phyloP scores from a whole-genome alignment of 2,797 vertebrate species.

The Syndactyla subalaris region DNA sequence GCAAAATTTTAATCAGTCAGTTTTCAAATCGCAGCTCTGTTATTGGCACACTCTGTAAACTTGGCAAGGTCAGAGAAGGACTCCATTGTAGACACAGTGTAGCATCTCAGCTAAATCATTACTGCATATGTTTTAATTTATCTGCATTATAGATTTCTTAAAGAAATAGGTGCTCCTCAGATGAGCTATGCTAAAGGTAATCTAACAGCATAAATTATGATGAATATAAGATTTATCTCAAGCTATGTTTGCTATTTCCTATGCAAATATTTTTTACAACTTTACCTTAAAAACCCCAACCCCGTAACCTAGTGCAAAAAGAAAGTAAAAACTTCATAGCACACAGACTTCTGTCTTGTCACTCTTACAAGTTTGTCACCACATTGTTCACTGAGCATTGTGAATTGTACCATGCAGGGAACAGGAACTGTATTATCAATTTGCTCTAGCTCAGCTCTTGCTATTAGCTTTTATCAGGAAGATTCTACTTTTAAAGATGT shows the following conservation, averaged over 20 bases:
- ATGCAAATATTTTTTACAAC: neutral
- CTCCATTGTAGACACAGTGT: neutral
- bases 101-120: conserved; percentile 20
- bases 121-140: conserved; percentile 32
- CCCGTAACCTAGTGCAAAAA: neutral
- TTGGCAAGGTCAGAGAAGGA: conserved; percentile 72
- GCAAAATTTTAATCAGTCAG: conserved; percentile 73
- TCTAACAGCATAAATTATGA: neutral
- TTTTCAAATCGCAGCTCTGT: conserved; percentile 66
- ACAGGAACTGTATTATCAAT: neutral
- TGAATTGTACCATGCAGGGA: neutral
- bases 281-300: neutral
- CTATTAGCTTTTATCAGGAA: neutral
- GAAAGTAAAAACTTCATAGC: neutral
- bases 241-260: neutral
- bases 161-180: neutral
- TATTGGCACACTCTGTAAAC: conserved; percentile 66
- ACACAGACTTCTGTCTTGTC: neutral
- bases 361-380: neutral
- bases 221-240: neutral
- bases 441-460: neutral
- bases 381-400: neutral
- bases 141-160: neutral
- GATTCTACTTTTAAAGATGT: neutral
- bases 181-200: neutral